These are phyloP conservation scores for Todus mexicanus DNA, from an alignment of 2,797 vertebrate genomes.

Conservation along the genomic window DNA sequence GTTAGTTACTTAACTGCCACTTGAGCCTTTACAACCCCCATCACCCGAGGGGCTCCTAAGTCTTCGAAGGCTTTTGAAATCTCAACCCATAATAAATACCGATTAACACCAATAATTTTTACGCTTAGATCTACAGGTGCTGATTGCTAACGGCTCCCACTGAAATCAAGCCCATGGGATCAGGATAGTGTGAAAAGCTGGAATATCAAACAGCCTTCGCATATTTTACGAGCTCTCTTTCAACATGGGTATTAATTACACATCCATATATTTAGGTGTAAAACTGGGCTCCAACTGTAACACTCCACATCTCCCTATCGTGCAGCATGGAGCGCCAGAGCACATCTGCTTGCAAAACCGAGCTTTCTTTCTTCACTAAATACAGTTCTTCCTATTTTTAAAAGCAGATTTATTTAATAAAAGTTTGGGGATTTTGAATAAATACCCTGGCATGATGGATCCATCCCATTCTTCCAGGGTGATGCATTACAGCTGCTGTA, in stretches of 20 bases:
- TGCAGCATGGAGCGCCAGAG: neutral
- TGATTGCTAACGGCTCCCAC: neutral
- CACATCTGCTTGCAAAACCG: neutral
- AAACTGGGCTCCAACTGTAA: neutral
- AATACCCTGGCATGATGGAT: conserved; percentile 10
- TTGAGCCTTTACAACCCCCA: neutral
- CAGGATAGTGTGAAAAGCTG: neutral
- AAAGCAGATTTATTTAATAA: conserved; percentile 38
- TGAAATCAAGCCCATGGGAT: conserved; percentile 24
- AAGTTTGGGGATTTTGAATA: conserved; percentile 51
- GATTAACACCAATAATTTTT: conserved; percentile 31
- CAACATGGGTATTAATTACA: conserved; percentile 31
- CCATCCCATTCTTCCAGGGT: neutral
- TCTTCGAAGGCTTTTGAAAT: conserved; percentile 3
- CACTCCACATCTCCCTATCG: neutral
- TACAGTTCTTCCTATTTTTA: neutral
- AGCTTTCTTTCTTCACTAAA: neutral
- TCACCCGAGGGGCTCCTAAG: neutral
- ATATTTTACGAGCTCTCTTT: conserved; percentile 14
- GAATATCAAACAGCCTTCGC: neutral
- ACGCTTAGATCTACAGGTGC: conserved; percentile 47
- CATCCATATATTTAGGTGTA: neutral
- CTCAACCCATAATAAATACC: neutral
- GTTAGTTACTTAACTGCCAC: neutral
- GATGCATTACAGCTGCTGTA: conserved; percentile 55